These are phyloP conservation scores for Zosterops hypoxanthus DNA, from an alignment of 2,113 vertebrate genomes.

Conservation along the genomic window DNA sequence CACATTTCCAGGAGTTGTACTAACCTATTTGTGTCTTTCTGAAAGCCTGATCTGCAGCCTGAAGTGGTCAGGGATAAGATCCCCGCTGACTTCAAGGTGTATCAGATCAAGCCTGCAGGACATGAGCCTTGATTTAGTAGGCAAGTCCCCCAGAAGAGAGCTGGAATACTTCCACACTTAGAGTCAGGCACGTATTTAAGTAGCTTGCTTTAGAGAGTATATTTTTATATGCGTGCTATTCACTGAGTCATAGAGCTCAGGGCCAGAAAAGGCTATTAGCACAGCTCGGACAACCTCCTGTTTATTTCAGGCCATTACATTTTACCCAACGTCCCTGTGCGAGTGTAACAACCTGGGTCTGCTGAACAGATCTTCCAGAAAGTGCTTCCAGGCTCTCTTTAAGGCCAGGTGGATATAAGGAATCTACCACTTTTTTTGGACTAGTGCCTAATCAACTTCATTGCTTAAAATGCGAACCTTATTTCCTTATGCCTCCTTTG, in stretches of 20 bases:
- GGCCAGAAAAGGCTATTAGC: constrained; percentile 17
- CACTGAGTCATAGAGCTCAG: neutral
- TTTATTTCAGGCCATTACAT: constrained; percentile 25
- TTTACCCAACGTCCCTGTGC: neutral
- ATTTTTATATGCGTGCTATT: neutral
- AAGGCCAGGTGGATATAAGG: neutral
- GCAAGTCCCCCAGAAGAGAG: constrained; percentile 10
- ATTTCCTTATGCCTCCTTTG: neutral
- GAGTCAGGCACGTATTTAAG: neutral
- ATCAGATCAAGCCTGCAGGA: constrained; percentile 37
- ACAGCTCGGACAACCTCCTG: neutral
- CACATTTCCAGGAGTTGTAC: neutral
- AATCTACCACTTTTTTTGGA: neutral
- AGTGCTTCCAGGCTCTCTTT: neutral
- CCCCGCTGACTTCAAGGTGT: constrained; percentile 22
- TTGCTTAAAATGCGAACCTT: neutral
- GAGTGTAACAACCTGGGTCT: neutral
- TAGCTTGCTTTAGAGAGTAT: neutral
- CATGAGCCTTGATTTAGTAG: neutral
- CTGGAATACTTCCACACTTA: neutral
- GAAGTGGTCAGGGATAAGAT: constrained; percentile 41
- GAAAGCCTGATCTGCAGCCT: constrained; percentile 26
- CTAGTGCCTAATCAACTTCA: neutral
- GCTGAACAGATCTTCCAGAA: neutral
- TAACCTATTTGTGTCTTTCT: constrained; percentile 1